Conservation (phyloP, 2,113 vertebrate species). For the Pomatorhinus ruficollis region DNA sequence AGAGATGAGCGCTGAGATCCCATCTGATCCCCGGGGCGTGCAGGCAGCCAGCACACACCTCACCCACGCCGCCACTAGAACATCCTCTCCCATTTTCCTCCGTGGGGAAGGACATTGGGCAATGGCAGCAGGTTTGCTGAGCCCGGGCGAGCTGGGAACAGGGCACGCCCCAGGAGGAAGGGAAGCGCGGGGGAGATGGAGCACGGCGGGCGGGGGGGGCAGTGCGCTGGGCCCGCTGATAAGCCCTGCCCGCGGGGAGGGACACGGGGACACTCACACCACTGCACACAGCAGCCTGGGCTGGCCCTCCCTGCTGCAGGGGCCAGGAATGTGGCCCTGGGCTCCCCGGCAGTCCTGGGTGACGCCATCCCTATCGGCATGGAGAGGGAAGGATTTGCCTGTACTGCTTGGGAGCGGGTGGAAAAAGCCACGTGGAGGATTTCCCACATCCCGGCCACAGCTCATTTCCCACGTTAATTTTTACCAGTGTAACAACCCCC, state of each 20-base stretch:
- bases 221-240: neutral
- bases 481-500: fast-evolving
- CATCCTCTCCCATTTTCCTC: neutral
- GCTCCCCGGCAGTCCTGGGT: fast-evolving
- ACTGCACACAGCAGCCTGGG: fast-evolving
- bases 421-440: neutral
- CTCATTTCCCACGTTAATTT: neutral
- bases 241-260: neutral
- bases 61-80: neutral
- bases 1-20: fast-evolving
- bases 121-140: neutral
- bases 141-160: neutral
- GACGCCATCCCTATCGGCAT: fast-evolving
- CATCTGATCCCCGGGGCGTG: fast-evolving
- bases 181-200: neutral
- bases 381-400: neutral
- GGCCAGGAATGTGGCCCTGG: fast-evolving
- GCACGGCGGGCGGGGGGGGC: fast-evolving
- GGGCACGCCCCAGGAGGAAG: neutral
- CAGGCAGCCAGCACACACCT: neutral
- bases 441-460: neutral
- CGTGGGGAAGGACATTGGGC: neutral
- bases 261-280: neutral
- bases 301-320: neutral
- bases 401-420: fast-evolving